Evolutionary conservation across 2,888 invertebrate genomes (phyloP), one percentile per base, ranked within the genome.

Genomic region (Fragum sueziense): DNA sequence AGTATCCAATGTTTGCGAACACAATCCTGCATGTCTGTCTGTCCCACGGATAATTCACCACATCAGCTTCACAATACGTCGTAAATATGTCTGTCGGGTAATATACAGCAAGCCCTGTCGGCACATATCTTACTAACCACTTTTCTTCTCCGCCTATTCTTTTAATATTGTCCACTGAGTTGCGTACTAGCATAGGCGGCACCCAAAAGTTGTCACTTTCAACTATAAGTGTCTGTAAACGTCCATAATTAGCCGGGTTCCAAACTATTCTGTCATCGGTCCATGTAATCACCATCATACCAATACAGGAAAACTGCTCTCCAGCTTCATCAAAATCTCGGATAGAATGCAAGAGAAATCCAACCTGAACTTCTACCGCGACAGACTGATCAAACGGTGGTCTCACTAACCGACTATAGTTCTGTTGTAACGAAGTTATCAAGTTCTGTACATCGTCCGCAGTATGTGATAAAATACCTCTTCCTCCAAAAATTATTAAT

Each of bases 11-110:
- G 0, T 33, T 27, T n/a, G 70, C 31, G 14, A 80, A 70, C 1
- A 51, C 33, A 1, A 80, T 67, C n/a, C 57, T 71, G 33, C 80
- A 80, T 17, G 34, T 33, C 37, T 80, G 80, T 37, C 41, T 51
- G 47, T 80, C 80, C 70, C 72, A 80, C 0, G 80, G 80, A 25
- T 70, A 80, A 14, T 62, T 70, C 11, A 47, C 76, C 14, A 65
- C 73, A 67, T 77, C 61, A 14, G 74, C 62, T 4, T 41, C 34
- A 47, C 80, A 80, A 33, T 62, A 65, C 17, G 71, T 57, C 31
- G 57, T 68, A 2, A 76, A 74, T 17, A 80, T 57, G n/a, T 74
- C 33, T 14, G 68, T 67, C 0, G 80, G 71, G 0, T 29, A 41
- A 71, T 70, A 77, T 7, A 65, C 31, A 2, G 51, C 62, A 47